phyloP scores from a whole-genome alignment of 2,888 invertebrate species.

The Drosophila colorata region DNA sequence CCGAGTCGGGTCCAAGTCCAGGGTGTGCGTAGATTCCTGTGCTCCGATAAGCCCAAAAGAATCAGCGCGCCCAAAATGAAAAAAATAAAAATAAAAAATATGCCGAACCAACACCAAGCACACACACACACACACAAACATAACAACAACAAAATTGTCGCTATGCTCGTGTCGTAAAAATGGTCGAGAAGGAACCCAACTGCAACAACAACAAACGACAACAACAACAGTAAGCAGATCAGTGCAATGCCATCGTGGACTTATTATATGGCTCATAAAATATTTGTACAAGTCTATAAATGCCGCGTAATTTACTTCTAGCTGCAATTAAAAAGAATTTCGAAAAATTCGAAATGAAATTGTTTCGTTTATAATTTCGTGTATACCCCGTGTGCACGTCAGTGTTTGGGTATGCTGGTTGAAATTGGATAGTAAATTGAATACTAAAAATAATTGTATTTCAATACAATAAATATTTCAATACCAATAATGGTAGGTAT shows the following conservation, averaged over 20 bases:
- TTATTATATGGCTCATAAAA: constrained; percentile 79
- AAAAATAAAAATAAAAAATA: constrained; percentile 30
- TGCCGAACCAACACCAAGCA: constrained; percentile 38
- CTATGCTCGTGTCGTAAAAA: constrained; percentile 56
- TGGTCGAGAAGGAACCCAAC: constrained; percentile 49
- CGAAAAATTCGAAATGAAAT: constrained; percentile 54
- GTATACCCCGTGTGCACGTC: constrained; percentile 17
- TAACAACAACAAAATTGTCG: constrained; percentile 43
- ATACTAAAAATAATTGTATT: no score
- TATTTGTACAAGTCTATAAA: constrained; percentile 78
- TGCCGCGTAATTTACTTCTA: constrained; percentile 71
- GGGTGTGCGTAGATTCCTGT: constrained; percentile 66
- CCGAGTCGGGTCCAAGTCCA: constrained; percentile 51
- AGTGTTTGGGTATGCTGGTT: constrained; percentile 7
- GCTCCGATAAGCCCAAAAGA: constrained; percentile 48
- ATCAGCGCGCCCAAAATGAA: constrained; percentile 46
- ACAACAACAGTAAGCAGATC: constrained; percentile 26
- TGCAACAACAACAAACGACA: constrained; percentile 32
- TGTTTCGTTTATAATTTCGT: constrained; percentile 29
- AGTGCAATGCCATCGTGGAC: constrained; percentile 37
- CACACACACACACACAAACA: constrained; percentile 3
- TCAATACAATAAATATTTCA: no score
- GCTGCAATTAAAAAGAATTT: constrained; percentile 64
- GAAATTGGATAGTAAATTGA: not conserved
- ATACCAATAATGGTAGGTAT: no score